Evolutionary conservation across 2,113 vertebrate genomes (phyloP).

Genomic region (Montifringilla adamsi): DNA sequence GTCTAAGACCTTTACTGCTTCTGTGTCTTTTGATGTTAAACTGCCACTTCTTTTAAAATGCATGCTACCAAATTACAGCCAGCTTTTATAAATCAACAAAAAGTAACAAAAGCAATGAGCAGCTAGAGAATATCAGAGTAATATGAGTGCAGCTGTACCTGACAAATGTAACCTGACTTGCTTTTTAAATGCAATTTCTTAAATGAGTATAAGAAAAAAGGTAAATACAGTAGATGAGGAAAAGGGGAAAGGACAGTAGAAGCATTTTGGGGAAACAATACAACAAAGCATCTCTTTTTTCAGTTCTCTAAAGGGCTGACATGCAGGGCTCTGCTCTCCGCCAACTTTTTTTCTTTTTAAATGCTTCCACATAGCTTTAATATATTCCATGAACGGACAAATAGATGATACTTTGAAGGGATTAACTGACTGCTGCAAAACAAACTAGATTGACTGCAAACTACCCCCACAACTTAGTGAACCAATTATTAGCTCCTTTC

Average conservation of each 20-base stretch:
- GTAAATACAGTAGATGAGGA: background rate
- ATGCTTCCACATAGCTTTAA: slow-evolving; percentile 46
- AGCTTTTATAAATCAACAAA: slow-evolving; percentile 3
- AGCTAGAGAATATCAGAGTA: background rate
- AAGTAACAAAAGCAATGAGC: slow-evolving; percentile 3
- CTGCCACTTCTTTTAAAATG: slow-evolving; percentile 23
- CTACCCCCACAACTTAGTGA: slow-evolving; percentile 22
- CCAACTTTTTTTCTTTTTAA: slow-evolving; percentile 15
- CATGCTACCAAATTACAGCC: slow-evolving; percentile 14
- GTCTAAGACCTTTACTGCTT: slow-evolving; percentile 1
- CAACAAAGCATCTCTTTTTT: background rate
- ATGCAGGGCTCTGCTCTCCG: background rate
- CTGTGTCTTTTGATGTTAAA: slow-evolving; percentile 33
- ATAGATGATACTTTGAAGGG: slow-evolving; percentile 41
- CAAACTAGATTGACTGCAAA: slow-evolving; percentile 39
- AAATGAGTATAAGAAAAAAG: background rate
- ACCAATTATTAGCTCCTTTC: slow-evolving; percentile 38
- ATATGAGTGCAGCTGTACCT: background rate
- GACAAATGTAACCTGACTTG: background rate
- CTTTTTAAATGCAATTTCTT: background rate
- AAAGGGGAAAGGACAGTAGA: background rate
- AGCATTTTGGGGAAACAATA: slow-evolving; percentile 2
- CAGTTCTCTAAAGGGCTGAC: background rate
- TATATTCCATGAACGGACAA: slow-evolving; percentile 16
- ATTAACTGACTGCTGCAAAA: slow-evolving; percentile 29